Base-by-base conservation (phyloP, 2,888 invertebrate species). In the Masnerella sp. region DNA sequence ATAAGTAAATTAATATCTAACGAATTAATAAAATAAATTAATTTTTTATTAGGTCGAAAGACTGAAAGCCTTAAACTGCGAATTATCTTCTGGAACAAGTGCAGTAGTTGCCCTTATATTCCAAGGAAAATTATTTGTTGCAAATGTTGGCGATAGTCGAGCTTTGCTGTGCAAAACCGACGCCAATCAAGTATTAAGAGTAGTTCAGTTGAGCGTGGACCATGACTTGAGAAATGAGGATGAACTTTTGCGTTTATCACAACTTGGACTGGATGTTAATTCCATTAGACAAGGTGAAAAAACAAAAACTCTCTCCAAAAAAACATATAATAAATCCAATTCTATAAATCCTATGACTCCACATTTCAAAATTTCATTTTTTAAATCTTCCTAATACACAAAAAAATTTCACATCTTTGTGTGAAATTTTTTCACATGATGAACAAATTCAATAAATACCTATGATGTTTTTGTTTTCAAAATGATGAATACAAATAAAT, bases 201-300 rank as follows among this genome's bases (percentile, higher is more conserved):
- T 96, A 0, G 90, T 93, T 2, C 96, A 96, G 85, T 88, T 97
- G 51, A 94, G 94, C 1, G 92, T 93, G 0, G 96, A 96, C 85
- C 97, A 97, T 84, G 94, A 95, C 80, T 89, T 96, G 34, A 89
- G 90, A 51, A 96, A 96, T 82, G 95, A 96, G 82, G 95, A 96
- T 82, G 97, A 97, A 88, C 85, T 96, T 69, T 86, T 94, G 52
- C 88, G 97, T 77, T 88, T 97, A 1, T 90, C 92, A 2, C 93
- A 93, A 75, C 88, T 96, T 25, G 95, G 95, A 0, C 86, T 97
- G 5, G 92, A 95, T 81, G 89, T 91, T 0, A 91, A 93, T 71
- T 91, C 91, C 77, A 87, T 95, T 17, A 90, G 91, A 78, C 91
- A 92, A 82, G 90, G 93, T 91, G 67, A 11, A 34, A 7, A 22